Conservation (phyloP, 1,140 invertebrate genomes). For the Drosophila parabipectinata region DNA sequence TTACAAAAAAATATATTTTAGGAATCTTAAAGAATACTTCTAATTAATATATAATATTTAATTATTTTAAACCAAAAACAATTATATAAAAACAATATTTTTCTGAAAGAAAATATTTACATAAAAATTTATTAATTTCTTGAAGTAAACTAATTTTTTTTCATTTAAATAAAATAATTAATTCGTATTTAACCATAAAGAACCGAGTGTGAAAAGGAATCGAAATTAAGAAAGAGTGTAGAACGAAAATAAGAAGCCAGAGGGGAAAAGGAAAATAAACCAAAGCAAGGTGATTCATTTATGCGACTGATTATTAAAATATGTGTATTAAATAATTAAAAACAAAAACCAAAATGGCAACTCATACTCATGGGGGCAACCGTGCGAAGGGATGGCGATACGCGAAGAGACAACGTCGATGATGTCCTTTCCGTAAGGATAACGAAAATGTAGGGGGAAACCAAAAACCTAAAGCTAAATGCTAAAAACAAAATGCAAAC, state of each 20-base stretch:
- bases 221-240: neutral
- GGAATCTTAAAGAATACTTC: no score
- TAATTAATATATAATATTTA: no score
- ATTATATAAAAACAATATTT: no score
- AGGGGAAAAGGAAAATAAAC: constrained; percentile 26
- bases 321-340: constrained; percentile 64
- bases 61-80: no score
- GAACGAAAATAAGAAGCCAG: neutral
- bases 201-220: constrained; percentile 3
- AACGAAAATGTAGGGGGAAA: constrained; percentile 37
- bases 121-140: no score
- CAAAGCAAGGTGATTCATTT: constrained; percentile 79
- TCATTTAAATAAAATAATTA: neutral
- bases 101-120: no score
- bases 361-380: neutral
- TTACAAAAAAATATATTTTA: no score
- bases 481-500: constrained; percentile 2
- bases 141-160: neutral
- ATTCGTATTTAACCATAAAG: neutral
- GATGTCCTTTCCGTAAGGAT: constrained; percentile 40
- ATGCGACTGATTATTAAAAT: constrained; percentile 83
- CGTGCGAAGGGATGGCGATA: constrained; percentile 3
- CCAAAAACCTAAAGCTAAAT: neutral
- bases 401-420: constrained; percentile 6
- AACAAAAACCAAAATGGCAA: neutral